Percentiles rank a stretch among this genome's conserved stretches.
phyloP scores from a whole-genome alignment of 2,113 vertebrate genomes.

The Rhinopomastus cyanomelas region DNA sequence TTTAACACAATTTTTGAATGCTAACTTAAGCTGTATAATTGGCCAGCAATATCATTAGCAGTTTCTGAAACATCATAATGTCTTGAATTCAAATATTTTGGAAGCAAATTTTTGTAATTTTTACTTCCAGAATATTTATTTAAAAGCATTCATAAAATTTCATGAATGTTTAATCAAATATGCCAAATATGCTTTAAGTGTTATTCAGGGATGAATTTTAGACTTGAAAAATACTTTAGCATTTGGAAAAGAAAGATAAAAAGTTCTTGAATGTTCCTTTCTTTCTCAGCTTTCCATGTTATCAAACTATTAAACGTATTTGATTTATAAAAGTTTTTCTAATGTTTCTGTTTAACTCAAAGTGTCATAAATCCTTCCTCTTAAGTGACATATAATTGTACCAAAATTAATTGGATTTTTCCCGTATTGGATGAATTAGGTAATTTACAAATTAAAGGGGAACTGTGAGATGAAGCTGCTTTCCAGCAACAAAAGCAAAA shows the following conservation, averaged over 20 bases:
- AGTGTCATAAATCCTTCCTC: background rate
- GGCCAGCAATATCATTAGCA: background rate
- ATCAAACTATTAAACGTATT: background rate
- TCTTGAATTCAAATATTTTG: background rate
- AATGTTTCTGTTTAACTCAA: background rate
- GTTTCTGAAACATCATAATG: background rate
- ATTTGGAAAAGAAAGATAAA: background rate
- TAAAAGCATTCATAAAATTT: background rate
- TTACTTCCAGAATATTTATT: background rate
- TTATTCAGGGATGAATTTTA: background rate
- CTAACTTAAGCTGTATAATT: background rate
- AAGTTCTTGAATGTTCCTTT: background rate
- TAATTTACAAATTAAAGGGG: background rate
- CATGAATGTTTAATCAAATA: background rate
- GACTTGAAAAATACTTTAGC: background rate
- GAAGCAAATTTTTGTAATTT: background rate
- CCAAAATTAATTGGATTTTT: background rate
- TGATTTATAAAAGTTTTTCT: background rate
- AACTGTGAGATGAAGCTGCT: background rate
- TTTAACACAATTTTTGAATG: background rate
- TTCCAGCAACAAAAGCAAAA: background rate
- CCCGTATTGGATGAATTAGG: background rate
- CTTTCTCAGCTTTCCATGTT: background rate
- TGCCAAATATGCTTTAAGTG: background rate
- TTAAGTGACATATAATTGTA: background rate